phyloP scores from a whole-genome alignment of 2,797 vertebrate genomes.

The Petrocephalus sullivani region DNA sequence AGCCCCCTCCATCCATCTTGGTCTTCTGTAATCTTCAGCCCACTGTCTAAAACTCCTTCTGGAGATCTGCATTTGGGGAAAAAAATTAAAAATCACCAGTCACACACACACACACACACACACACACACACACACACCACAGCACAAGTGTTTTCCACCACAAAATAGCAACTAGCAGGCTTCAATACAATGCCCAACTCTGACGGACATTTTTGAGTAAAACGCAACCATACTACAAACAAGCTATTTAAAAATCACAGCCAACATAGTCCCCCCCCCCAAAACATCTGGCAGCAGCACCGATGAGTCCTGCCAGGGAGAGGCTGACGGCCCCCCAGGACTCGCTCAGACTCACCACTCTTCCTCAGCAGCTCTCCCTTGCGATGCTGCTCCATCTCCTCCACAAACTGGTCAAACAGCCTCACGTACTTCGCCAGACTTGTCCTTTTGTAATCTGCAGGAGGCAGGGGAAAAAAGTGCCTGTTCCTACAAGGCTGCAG shows the following conservation, averaged over 20 bases:
- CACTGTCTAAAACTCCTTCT: conserved; percentile 62
- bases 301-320: background rate
- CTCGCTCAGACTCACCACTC: conserved; percentile 66
- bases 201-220: background rate
- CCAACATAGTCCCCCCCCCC: background rate
- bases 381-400: conserved; percentile 67
- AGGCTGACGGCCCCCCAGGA: background rate
- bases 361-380: conserved; percentile 73
- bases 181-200: background rate
- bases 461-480: background rate
- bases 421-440: conserved; percentile 80
- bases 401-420: conserved; percentile 81
- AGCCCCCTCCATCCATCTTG: background rate
- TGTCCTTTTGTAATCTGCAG: conserved; percentile 84
- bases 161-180: background rate
- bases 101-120: background rate
- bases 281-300: background rate
- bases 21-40: background rate
- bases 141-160: background rate
- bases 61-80: conserved; percentile 54
- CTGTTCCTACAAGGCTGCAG: background rate
- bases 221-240: background rate
- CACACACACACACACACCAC: background rate
- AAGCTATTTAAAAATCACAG: background rate
- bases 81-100: background rate